Evolutionary conservation across 2,888 invertebrate species (phyloP), one percentile per base, ranked within the genome.

Genomic region (Blastobasis adustella): DNA sequence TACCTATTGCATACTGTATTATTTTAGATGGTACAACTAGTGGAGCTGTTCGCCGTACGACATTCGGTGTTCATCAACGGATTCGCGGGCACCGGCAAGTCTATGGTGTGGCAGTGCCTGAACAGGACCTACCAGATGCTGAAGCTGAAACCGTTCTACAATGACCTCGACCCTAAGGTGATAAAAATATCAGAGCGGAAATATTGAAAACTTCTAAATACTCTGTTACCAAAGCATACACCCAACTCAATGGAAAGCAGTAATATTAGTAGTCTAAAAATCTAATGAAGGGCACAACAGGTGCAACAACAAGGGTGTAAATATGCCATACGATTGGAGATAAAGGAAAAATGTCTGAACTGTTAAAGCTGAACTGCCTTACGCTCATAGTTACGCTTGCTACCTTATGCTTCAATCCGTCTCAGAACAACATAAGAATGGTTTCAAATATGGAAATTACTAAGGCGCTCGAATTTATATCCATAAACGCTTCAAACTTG

Each of bases 11-110:
- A n/a, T n/a, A 23, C 23, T 23, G 23, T 23, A 23, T 23, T 23
- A 23, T 23, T 23, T 23, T 23, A 94, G 94, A 93, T 96, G 69
- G 97, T 98, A 0, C 98, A 98, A 76, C 84, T 98, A 10, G 96
- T 97, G 60, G 98, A 98, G 80, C 78, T 98, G 48, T 94, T 98
- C 73, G 96, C 96, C 46, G 98, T 98, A 4, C 91, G 98, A 46
- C 98, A 98, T 81, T 98, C 98, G 0, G 98, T 98, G 0, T 96
- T 96, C 73, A 94, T 96, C 58, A 89, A 93, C 50, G 96, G 96
- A 3, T 92, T 92, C 70, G 93, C 97, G 41, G 98, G 98, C 4
- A 96, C 97, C 4, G 98, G 98, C 9, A 98, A 98, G 77, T 93
- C 95, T 0, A 93, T 95, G 90, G 95, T 98, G 0, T 98, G 98